Percentiles rank a stretch among this genome's conserved stretches.
Conservation (phyloP, 2,113 vertebrate species). For the Indri indri region DNA sequence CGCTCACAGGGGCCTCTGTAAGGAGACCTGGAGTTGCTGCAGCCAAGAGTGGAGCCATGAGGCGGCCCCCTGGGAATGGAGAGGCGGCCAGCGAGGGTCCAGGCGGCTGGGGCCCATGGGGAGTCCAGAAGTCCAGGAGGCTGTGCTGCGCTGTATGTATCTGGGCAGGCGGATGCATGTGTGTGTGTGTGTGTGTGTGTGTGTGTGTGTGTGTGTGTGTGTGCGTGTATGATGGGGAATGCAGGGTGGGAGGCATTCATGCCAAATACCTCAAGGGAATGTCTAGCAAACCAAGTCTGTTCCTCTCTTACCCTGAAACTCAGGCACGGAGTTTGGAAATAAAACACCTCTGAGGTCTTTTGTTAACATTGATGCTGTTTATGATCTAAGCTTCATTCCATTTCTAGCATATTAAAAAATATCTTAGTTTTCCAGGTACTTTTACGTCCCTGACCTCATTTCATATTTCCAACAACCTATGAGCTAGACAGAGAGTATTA, state of each 20-base stretch:
- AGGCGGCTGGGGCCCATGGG: conserved; percentile 47
- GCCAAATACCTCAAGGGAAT: neutral
- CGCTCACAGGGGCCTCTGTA: neutral
- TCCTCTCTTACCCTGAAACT: conserved; percentile 15
- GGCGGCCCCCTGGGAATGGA: conserved; percentile 36
- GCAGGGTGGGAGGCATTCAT: neutral
- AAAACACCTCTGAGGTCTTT: neutral
- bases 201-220: neutral
- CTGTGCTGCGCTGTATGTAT: conserved; percentile 66
- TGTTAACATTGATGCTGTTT: neutral
- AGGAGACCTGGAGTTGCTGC: neutral
- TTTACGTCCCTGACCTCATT: neutral
- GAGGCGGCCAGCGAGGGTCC: neutral
- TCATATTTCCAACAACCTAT: neutral
- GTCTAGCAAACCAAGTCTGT: neutral
- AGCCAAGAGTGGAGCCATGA: conserved; percentile 42
- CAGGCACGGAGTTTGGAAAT: neutral
- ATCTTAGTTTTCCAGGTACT: neutral
- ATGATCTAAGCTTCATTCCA: neutral
- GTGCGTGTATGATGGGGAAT: neutral
- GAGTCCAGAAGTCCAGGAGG: conserved; percentile 24
- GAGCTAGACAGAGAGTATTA: neutral
- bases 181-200: neutral
- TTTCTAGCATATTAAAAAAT: conserved; percentile 15
- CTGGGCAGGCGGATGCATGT: neutral